Evolutionary conservation across 2,888 invertebrate genomes (phyloP).

Genomic region (Drosophila phalerata): DNA sequence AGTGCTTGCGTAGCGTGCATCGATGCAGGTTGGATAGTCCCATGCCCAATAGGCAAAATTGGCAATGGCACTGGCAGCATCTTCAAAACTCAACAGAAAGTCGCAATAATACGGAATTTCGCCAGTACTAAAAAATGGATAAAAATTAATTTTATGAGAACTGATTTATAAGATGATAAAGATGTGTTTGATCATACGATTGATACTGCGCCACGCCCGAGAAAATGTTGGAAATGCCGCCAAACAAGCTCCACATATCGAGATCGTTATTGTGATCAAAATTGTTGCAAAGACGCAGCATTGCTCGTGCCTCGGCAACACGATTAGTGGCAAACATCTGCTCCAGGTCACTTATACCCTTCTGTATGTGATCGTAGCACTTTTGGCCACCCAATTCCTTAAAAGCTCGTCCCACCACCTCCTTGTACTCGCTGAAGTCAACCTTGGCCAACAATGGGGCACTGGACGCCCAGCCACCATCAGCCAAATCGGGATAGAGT

Average conservation of each 20-base stretch:
- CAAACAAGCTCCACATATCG: constrained; percentile 83
- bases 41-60: constrained; percentile 60
- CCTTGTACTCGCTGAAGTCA: constrained; percentile 86
- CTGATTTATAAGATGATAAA: neutral
- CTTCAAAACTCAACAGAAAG: constrained; percentile 62
- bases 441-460: constrained; percentile 88
- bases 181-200: constrained; percentile 54
- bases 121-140: constrained; percentile 49
- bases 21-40: constrained; percentile 59
- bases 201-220: constrained; percentile 81
- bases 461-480: constrained; percentile 88
- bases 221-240: constrained; percentile 80
- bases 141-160: neutral
- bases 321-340: constrained; percentile 72
- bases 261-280: constrained; percentile 80
- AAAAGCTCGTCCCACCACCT: constrained; percentile 82
- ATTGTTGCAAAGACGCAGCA: constrained; percentile 81
- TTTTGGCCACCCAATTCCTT: constrained; percentile 77
- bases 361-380: constrained; percentile 83
- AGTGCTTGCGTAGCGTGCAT: constrained; percentile 69
- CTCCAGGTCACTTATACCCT: constrained; percentile 81
- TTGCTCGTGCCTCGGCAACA: constrained; percentile 75
- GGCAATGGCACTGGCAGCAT: constrained; percentile 77
- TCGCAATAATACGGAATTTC: constrained; percentile 69
- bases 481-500: constrained; percentile 88